These are phyloP conservation scores for Girardinichthys multiradiatus DNA, from an alignment of 2,113 vertebrate genomes.

Conservation along the genomic window DNA sequence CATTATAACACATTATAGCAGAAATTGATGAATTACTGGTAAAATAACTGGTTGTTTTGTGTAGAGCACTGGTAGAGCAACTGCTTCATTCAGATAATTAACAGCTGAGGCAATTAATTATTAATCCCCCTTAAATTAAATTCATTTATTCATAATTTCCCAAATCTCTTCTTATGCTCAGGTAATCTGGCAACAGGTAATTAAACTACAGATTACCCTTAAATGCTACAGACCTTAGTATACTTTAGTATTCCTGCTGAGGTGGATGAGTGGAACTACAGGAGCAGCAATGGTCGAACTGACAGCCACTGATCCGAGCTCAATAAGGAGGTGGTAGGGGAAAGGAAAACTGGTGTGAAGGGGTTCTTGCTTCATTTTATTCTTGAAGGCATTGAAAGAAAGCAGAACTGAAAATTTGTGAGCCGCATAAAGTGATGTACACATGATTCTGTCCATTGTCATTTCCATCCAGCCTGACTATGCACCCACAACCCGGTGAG, in stretches of 20 bases:
- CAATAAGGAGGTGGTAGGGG: constrained; percentile 1
- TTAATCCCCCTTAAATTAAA: too few species aligned
- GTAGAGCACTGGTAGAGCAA: too few species aligned
- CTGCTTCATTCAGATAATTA: too few species aligned
- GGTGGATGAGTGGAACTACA: constrained; percentile 7
- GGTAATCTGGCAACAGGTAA: too few species aligned
- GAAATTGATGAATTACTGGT: too few species aligned
- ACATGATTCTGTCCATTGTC: constrained; percentile 59
- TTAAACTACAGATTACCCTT: too few species aligned
- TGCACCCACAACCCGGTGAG: neutral
- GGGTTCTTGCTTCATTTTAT: constrained; percentile 16
- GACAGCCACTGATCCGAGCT: constrained; percentile 50
- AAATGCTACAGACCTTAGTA: neutral
- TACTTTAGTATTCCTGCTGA: constrained; percentile 30
- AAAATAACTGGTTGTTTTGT: too few species aligned
- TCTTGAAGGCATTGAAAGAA: constrained; percentile 24
- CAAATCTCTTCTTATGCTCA: too few species aligned
- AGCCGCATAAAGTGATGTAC: constrained; percentile 32
- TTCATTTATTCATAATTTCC: too few species aligned
- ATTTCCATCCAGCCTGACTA: constrained; percentile 28
- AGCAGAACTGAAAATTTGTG: constrained; percentile 18
- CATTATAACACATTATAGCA: too few species aligned
- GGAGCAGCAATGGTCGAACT: constrained; percentile 11
- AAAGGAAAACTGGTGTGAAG: neutral
- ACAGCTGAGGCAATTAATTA: too few species aligned